Evolutionary conservation across 2,888 invertebrate species (phyloP).

Genomic region (Shargacucullia verbasci): DNA sequence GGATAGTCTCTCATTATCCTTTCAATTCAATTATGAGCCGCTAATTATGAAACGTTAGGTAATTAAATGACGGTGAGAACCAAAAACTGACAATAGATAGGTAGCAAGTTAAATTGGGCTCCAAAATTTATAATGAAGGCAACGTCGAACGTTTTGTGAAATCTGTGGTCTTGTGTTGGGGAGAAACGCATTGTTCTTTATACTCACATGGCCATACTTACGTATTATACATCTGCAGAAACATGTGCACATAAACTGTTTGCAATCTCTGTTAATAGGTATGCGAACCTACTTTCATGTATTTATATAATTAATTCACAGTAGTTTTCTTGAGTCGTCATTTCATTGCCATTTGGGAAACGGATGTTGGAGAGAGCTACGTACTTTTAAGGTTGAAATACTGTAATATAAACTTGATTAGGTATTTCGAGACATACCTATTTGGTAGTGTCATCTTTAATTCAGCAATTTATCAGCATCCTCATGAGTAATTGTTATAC

Average conservation of each 20-base stretch:
- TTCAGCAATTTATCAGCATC: no score
- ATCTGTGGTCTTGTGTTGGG: slow-evolving; percentile 59
- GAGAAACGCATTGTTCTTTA: slow-evolving; percentile 65
- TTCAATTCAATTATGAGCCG: slow-evolving; percentile 80
- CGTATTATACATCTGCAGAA: slow-evolving; percentile 27
- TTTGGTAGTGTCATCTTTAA: no score
- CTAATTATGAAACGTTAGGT: slow-evolving; percentile 83
- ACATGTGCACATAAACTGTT: slow-evolving; percentile 38
- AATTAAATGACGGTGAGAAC: slow-evolving; percentile 86
- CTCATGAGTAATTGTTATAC: no score
- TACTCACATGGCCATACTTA: slow-evolving; percentile 30
- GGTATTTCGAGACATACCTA: no score
- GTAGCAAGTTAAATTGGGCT: slow-evolving; percentile 73
- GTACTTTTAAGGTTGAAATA: no score
- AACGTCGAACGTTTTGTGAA: slow-evolving; percentile 67
- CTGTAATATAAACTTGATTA: no score
- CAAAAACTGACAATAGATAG: slow-evolving; percentile 81
- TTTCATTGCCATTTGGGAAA: no score
- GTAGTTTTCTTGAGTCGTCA: no score
- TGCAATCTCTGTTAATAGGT: slow-evolving; percentile 19
- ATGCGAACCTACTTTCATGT: not conserved
- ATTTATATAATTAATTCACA: no score
- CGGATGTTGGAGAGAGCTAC: no score
- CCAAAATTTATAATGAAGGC: slow-evolving; percentile 66
- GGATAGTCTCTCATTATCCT: slow-evolving; percentile 79